phyloP scores from a whole-genome alignment of 64 coral and sea anemone species.

The Actinia equina region DNA sequence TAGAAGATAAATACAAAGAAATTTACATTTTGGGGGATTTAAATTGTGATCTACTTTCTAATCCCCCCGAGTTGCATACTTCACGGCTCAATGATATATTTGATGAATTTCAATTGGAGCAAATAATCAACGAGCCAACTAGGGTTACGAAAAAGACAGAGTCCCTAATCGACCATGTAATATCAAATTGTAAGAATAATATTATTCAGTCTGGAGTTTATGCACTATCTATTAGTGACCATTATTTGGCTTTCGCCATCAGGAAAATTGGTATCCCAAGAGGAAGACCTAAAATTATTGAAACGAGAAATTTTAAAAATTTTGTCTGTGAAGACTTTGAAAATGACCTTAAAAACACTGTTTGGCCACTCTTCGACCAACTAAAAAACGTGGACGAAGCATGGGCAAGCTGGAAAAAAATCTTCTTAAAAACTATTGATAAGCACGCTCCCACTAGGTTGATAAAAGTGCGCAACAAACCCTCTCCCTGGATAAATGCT shows the following conservation, averaged over 20 bases:
- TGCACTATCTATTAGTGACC: no score
- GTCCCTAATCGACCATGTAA: no score
- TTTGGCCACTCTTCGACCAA: not conserved
- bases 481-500: no score
- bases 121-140: slow-evolving; percentile 19
- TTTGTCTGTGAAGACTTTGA: not conserved
- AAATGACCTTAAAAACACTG: not conserved
- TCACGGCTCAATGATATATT: slow-evolving; percentile 18
- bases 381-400: not conserved
- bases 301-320: slow-evolving; percentile 11
- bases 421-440: slow-evolving; percentile 24
- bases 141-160: no score
- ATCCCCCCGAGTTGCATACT: slow-evolving; percentile 16
- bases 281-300: slow-evolving; percentile 45
- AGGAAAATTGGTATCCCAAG: slow-evolving; percentile 11
- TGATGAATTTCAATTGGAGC: slow-evolving; percentile 26
- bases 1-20: slow-evolving; percentile 9
- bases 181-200: no score
- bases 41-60: slow-evolving; percentile 14
- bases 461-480: slow-evolving; percentile 9
- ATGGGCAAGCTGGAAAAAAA: slow-evolving; percentile 27
- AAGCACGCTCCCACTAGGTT: slow-evolving; percentile 40
- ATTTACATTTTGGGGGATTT: slow-evolving; percentile 41
- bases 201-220: no score
- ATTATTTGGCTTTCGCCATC: no score